A percentile compares a stretch with the other conserved stretches of the same genome.
These are phyloP conservation scores for Teleiodes luculella DNA, from an alignment of 2,888 invertebrate species.

Conservation along the genomic window DNA sequence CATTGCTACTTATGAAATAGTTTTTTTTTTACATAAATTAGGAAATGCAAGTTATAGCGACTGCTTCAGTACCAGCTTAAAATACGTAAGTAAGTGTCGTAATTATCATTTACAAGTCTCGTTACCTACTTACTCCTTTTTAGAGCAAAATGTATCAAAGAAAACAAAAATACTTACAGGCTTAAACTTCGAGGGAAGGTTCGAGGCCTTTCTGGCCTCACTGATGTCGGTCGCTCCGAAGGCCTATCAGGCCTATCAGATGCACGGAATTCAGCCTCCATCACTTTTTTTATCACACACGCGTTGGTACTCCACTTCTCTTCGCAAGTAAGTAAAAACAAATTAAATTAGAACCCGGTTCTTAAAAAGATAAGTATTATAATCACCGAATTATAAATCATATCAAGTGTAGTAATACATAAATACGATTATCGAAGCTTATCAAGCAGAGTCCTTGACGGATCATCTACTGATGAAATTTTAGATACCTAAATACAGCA, in stretches of 20 bases:
- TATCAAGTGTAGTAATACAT: background rate
- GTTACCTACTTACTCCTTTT: no score
- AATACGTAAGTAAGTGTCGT: no score
- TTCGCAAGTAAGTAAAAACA: background rate
- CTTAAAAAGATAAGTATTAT: background rate
- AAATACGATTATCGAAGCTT: background rate
- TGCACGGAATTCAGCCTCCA: background rate
- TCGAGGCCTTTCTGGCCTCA: background rate
- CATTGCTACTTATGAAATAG: no score
- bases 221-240: no score
- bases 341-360: background rate
- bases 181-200: background rate
- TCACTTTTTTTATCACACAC: background rate
- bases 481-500: background rate
- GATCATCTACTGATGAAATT: background rate
- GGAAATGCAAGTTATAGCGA: no score
- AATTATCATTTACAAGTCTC: no score
- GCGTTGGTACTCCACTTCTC: background rate
- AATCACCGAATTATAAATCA: background rate
- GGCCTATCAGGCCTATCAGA: background rate
- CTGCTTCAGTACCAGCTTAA: no score
- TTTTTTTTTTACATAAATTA: no score
- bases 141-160: no score
- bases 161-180: slow-evolving; percentile 3
- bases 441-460: background rate